Evolutionary conservation across 2,113 vertebrate genomes (phyloP).

Genomic region (Ammodytes marinus): DNA sequence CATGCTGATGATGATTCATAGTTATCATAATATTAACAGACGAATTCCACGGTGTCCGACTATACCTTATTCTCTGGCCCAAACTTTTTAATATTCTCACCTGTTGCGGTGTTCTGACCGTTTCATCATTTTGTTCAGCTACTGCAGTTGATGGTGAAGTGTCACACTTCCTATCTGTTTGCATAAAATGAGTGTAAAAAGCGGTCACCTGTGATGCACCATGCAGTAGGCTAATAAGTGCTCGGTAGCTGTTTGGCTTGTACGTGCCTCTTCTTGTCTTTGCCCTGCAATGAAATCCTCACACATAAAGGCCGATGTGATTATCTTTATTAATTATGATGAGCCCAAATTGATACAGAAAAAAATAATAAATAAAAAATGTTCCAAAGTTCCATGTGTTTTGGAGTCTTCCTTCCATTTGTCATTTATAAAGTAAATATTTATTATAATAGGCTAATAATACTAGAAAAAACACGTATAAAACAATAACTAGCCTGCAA

Average conservation of each 20-base stretch:
- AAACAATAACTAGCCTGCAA: background rate
- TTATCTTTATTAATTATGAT: background rate
- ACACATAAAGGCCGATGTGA: too few relatives aligned
- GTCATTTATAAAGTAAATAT: background rate
- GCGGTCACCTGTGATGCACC: background rate
- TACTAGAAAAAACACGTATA: background rate
- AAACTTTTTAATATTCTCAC: background rate
- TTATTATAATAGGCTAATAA: background rate
- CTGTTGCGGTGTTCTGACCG: background rate
- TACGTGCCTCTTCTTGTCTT: background rate
- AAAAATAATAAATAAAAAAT: background rate
- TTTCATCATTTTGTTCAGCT: background rate
- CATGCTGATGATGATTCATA: background rate
- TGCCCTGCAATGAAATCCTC: background rate
- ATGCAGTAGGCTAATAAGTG: background rate
- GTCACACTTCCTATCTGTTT: background rate
- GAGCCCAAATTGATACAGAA: background rate
- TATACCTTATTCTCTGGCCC: background rate
- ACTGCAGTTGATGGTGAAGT: background rate
- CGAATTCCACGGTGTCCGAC: background rate
- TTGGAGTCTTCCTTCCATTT: background rate
- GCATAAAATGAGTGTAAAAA: background rate
- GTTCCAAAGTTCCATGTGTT: background rate
- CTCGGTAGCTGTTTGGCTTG: background rate
- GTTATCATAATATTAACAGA: conserved; percentile 2